phyloP scores from a whole-genome alignment of 2,888 invertebrate species.

The Xylota segnis region DNA sequence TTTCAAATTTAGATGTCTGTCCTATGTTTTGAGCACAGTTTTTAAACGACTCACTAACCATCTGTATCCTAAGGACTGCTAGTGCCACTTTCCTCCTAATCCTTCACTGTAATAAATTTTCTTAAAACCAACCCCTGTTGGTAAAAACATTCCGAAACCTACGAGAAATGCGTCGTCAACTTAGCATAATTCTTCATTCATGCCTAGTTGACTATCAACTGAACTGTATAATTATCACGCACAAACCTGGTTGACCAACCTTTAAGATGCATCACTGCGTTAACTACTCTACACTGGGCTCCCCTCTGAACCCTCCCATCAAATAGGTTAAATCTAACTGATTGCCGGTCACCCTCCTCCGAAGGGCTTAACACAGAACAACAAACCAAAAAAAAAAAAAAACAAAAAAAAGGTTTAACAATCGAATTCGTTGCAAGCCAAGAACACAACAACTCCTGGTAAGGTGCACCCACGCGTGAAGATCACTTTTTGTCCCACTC shows the following conservation, averaged over 20 bases:
- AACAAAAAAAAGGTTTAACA: slow-evolving; percentile 51
- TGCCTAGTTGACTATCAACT: slow-evolving; percentile 75
- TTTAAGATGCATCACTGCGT: slow-evolving; percentile 74
- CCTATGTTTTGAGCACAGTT: too few relatives aligned
- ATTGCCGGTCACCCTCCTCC: slow-evolving; percentile 53
- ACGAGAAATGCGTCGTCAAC: slow-evolving; percentile 68
- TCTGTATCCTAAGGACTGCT: not conserved
- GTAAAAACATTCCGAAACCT: not conserved
- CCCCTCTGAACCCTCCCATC: slow-evolving; percentile 27
- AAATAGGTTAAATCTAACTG: slow-evolving; percentile 66
- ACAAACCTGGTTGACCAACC: slow-evolving; percentile 75
- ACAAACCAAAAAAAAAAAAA: too few relatives aligned
- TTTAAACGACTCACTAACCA: not conserved
- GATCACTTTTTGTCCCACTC: slow-evolving; percentile 61
- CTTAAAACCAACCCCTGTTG: slow-evolving; percentile 5
- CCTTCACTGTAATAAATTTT: not conserved
- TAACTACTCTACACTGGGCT: slow-evolving; percentile 21
- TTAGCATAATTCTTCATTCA: slow-evolving; percentile 74
- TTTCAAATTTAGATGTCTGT: too few relatives aligned
- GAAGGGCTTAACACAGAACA: slow-evolving; percentile 40
- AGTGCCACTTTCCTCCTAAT: not conserved
- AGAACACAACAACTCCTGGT: slow-evolving; percentile 44
- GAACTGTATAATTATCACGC: slow-evolving; percentile 76
- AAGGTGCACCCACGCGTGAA: slow-evolving; percentile 70
- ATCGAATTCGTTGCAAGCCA: slow-evolving; percentile 28